A percentile compares a stretch with the other conserved stretches of the same genome.
These are phyloP conservation scores for Okapia johnstoni DNA, from an alignment of 2,113 vertebrate genomes.

Conservation along the genomic window DNA sequence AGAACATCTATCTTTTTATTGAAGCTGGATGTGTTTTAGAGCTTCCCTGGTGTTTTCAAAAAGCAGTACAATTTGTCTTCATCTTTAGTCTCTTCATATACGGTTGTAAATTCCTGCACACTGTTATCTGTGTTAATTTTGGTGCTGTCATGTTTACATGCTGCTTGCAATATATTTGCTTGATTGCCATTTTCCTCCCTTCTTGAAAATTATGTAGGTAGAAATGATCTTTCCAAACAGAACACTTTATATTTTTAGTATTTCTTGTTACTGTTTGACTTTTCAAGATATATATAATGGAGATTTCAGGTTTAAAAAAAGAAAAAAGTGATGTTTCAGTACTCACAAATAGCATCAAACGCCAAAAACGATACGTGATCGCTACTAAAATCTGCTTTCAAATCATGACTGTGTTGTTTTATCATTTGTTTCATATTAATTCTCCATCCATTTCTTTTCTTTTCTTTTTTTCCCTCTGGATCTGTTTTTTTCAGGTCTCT, in stretches of 20 bases:
- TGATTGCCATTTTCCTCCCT: not conserved
- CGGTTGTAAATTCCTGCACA: not conserved
- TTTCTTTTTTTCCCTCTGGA: not conserved
- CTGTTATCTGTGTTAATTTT: not conserved
- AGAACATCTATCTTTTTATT: not conserved
- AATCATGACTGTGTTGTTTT: not conserved
- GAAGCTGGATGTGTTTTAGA: not conserved
- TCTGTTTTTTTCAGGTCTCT: not conserved
- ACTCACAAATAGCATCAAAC: not conserved
- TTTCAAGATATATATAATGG: not conserved
- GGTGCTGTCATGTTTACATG: not conserved
- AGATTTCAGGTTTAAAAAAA: not conserved
- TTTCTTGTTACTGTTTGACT: not conserved
- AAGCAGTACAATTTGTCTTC: not conserved
- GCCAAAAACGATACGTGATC: not conserved
- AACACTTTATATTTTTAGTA: not conserved
- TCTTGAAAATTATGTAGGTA: not conserved
- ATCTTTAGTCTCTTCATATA: not conserved
- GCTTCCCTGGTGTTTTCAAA: not conserved
- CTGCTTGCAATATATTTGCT: not conserved
- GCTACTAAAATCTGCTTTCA: not conserved
- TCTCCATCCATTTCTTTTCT: not conserved
- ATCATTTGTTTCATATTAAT: not conserved
- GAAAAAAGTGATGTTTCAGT: not conserved
- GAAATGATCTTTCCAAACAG: not conserved